These are phyloP conservation scores for Ellobium chinense DNA, from an alignment of 2,888 invertebrate species.

Conservation along the genomic window DNA sequence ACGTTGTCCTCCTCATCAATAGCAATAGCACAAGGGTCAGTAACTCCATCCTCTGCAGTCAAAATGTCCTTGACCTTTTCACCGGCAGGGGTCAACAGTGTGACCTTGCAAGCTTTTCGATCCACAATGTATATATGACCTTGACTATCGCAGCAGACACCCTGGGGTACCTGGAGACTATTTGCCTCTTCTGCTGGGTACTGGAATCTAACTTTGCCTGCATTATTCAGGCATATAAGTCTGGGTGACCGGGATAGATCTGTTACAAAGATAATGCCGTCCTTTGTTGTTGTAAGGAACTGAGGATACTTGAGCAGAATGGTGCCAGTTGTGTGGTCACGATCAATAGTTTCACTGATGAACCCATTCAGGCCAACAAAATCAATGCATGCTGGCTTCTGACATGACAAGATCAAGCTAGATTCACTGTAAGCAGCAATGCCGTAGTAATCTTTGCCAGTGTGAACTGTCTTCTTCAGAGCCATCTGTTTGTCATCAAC, in stretches of 20 bases:
- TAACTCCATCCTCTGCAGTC: constrained; percentile 36
- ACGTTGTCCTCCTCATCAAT: constrained; percentile 25
- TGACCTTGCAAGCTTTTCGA: constrained; percentile 7
- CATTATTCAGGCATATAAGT: constrained; percentile 41
- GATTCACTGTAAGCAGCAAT: constrained; percentile 33
- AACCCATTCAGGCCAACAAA: constrained; percentile 45
- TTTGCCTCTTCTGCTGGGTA: constrained; percentile 12
- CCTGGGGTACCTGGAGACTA: constrained; percentile 14
- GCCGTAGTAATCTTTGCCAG: constrained; percentile 38
- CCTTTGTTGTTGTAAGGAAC: constrained; percentile 33
- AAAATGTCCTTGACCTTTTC: constrained; percentile 37
- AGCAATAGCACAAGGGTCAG: constrained; percentile 38
- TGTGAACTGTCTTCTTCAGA: constrained; percentile 31
- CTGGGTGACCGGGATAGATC: constrained; percentile 2
- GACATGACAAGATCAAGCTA: constrained; percentile 23
- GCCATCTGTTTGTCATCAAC: constrained; percentile 30
- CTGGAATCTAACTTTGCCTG: constrained; percentile 32
- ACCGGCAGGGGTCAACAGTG: constrained; percentile 25
- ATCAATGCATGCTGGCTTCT: constrained; percentile 33
- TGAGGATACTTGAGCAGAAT: constrained; percentile 26
- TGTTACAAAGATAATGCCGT: constrained; percentile 37
- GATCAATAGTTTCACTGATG: constrained; percentile 43
- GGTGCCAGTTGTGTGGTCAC: constrained; percentile 25
- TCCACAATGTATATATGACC: constrained; percentile 37
- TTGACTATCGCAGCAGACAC: constrained; percentile 29